A percentile compares a stretch with the other conserved stretches of the same genome.
Conservation (phyloP, 2,113 vertebrate species). For the Spheniscus mendiculus region DNA sequence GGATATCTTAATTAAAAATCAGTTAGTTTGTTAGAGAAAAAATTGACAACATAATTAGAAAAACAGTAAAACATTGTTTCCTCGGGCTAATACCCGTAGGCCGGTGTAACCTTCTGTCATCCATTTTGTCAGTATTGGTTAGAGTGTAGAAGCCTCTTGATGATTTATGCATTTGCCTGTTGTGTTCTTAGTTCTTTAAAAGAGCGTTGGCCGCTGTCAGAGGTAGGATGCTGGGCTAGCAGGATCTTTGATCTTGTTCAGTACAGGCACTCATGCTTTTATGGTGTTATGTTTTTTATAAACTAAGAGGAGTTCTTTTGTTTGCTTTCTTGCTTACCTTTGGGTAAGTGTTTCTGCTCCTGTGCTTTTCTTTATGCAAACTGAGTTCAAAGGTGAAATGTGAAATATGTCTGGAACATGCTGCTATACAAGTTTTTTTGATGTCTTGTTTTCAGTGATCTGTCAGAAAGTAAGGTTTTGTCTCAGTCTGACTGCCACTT, state of each 20-base stretch:
- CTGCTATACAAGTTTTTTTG: background rate
- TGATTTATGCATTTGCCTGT: constrained; percentile 13
- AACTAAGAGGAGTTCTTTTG: background rate
- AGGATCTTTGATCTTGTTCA: background rate
- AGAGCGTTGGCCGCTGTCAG: background rate
- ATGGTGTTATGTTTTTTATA: background rate
- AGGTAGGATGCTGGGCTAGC: background rate
- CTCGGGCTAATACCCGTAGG: constrained; percentile 27
- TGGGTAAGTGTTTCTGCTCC: background rate
- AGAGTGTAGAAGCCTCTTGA: background rate
- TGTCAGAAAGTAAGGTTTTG: background rate
- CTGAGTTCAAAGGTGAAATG: background rate
- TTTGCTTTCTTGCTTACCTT: background rate
- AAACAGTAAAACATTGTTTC: constrained; percentile 12
- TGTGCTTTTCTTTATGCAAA: background rate
- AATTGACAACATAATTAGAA: constrained; percentile 23
- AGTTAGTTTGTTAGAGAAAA: background rate
- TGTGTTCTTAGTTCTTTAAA: background rate
- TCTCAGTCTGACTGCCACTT: background rate
- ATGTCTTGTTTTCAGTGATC: background rate
- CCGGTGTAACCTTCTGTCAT: background rate
- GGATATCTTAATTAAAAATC: constrained; percentile 11
- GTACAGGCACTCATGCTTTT: background rate
- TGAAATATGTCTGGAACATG: background rate
- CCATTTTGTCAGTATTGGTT: background rate